Evolutionary conservation across 2,113 vertebrate genomes (phyloP).

Genomic region (Calcarius ornatus): DNA sequence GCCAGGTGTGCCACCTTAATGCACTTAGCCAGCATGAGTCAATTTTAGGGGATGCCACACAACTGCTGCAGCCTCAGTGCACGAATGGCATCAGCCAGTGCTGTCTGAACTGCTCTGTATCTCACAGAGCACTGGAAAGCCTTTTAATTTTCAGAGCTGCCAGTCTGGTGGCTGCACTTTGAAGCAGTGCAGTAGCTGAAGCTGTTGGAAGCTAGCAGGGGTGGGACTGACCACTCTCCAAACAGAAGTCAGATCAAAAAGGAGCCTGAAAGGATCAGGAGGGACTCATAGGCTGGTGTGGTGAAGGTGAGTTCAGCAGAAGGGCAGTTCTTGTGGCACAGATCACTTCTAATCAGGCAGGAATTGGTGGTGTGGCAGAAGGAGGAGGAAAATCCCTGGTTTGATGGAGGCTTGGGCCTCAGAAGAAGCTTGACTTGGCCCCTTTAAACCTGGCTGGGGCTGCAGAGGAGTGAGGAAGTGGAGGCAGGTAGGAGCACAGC

Average conservation of each 20-base stretch:
- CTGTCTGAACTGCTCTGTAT: background rate
- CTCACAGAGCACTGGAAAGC: background rate
- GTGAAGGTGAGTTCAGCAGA: background rate
- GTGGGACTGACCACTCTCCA: background rate
- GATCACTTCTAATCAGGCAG: background rate
- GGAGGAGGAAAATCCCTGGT: background rate
- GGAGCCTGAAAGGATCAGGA: background rate
- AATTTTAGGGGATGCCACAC: background rate
- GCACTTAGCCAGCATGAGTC: background rate
- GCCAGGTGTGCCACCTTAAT: background rate
- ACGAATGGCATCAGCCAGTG: fast-evolving
- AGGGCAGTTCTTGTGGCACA: background rate
- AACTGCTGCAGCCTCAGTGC: background rate
- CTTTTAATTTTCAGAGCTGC: background rate
- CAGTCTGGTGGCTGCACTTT: background rate
- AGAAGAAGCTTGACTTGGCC: background rate
- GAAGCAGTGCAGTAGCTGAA: background rate
- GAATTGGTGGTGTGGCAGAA: background rate
- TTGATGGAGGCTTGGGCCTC: background rate
- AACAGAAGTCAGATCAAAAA: background rate
- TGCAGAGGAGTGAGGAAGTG: background rate
- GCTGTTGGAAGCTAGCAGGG: background rate
- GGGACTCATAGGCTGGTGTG: background rate
- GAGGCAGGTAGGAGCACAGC: background rate
- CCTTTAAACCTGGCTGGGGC: background rate